Conservation (phyloP, 2,113 vertebrate species). For the Corythornis cristatus region DNA sequence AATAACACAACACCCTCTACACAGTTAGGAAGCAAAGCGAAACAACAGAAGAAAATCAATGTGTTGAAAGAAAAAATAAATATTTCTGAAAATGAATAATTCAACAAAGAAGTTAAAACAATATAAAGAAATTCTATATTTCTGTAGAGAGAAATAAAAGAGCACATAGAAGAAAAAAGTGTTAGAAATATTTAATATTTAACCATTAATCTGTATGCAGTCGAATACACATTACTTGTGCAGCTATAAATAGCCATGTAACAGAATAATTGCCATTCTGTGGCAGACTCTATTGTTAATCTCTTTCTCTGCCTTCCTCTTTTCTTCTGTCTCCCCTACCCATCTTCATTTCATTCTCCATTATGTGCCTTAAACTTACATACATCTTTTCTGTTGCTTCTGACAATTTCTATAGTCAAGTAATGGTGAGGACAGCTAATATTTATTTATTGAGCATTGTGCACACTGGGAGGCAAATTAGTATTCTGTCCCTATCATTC, state of each 20-base stretch:
- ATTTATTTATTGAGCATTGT: slow-evolving; percentile 73
- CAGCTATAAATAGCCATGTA: not conserved
- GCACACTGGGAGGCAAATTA: slow-evolving; percentile 65
- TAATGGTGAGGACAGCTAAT: slow-evolving; percentile 49
- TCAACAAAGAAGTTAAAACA: not conserved
- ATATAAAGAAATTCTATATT: not conserved
- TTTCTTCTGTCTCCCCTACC: not conserved
- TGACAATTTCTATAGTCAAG: slow-evolving; percentile 68
- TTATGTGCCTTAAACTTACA: slow-evolving; percentile 34
- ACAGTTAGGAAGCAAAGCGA: not conserved
- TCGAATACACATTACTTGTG: not conserved
- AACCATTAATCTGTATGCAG: not conserved
- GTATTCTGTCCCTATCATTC: slow-evolving; percentile 68
- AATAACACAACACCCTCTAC: not conserved
- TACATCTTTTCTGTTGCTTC: slow-evolving; percentile 62
- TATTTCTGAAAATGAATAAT: not conserved
- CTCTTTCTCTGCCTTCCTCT: not conserved
- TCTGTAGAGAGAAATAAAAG: not conserved
- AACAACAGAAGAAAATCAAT: not conserved
- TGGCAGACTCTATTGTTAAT: not conserved
- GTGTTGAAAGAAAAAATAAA: not conserved
- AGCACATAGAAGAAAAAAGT: not conserved
- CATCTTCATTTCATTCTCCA: slow-evolving; percentile 45
- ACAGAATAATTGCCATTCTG: not conserved
- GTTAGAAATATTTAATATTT: not conserved